A percentile compares a stretch with the other conserved stretches of the same genome.
phyloP scores from a whole-genome alignment of 2,113 vertebrate genomes.

The Chaetops frenatus region DNA sequence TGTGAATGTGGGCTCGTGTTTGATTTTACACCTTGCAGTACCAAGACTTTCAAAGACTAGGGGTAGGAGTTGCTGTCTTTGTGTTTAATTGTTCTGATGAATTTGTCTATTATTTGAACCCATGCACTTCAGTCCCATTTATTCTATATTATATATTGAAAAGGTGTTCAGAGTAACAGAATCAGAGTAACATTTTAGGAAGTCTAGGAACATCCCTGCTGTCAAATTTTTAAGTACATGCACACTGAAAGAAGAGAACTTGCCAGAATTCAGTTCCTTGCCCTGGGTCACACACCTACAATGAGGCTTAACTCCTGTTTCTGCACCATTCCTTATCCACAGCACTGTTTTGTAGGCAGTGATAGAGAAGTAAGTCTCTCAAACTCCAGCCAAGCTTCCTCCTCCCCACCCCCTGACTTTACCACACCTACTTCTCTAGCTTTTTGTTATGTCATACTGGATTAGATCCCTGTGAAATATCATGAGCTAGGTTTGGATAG shows the following conservation, averaged over 20 bases:
- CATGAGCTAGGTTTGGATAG: background rate
- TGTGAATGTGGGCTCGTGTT: background rate
- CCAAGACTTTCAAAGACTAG: background rate
- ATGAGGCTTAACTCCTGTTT: background rate
- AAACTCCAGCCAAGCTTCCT: background rate
- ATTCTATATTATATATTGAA: background rate
- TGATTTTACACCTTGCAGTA: background rate
- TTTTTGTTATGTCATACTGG: background rate
- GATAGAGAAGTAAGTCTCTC: background rate
- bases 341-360: background rate
- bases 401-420: background rate
- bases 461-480: background rate
- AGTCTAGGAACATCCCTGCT: background rate
- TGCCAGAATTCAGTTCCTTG: background rate
- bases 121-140: background rate
- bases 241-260: background rate
- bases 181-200: background rate
- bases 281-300: background rate
- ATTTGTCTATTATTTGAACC: background rate
- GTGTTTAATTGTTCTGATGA: background rate
- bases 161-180: background rate
- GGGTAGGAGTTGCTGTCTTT: background rate
- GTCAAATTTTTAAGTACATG: background rate
- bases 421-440: background rate
- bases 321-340: background rate